A percentile compares a stretch with the other conserved stretches of the same genome.
Conservation (phyloP, 2,113 vertebrate genomes). For the Plecturocebus donacophilus region DNA sequence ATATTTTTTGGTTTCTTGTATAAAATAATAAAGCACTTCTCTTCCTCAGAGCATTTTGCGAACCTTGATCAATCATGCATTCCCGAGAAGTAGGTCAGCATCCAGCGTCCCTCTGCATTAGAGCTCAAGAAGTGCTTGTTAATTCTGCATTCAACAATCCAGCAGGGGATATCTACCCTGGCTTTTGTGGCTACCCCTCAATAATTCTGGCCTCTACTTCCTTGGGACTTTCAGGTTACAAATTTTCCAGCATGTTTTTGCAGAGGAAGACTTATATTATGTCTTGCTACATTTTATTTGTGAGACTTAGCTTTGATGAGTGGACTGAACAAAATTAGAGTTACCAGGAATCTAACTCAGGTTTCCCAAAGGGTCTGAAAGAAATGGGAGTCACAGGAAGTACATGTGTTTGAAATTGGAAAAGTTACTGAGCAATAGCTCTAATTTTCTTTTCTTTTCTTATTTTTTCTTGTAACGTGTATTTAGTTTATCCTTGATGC, state of each 20-base stretch:
- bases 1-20: background rate
- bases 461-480: background rate
- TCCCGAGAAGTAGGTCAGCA: conserved; percentile 54
- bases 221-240: background rate
- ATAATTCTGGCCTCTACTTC: background rate
- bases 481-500: background rate
- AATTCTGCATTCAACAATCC: background rate
- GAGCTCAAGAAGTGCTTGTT: conserved; percentile 14
- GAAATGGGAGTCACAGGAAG: background rate
- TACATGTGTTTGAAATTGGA: background rate
- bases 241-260: background rate
- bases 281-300: background rate
- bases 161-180: background rate
- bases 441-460: background rate
- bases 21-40: conserved; percentile 53
- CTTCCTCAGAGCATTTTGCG: conserved; percentile 43
- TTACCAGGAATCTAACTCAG: background rate
- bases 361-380: background rate
- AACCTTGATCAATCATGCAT: conserved; percentile 29
- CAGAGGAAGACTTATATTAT: background rate
- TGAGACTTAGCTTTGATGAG: background rate
- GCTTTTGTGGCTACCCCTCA: background rate
- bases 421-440: background rate
- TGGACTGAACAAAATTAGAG: background rate
- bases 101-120: background rate